A percentile compares a stretch with the other conserved stretches of the same genome.
Conservation (phyloP, 2,113 vertebrate species). For the Hydrolagus affinis region DNA sequence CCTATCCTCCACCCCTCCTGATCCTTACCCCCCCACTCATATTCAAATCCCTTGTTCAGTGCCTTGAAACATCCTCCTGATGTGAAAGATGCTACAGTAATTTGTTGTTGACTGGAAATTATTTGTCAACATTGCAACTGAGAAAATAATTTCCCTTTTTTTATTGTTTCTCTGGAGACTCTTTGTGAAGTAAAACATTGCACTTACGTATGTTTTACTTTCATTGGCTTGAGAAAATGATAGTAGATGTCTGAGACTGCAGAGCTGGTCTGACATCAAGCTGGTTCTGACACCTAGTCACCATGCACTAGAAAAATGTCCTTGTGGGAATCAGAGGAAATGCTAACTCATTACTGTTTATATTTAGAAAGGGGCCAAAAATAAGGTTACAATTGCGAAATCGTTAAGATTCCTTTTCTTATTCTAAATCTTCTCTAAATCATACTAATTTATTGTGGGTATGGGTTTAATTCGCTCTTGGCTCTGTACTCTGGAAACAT, state of each 20-base stretch:
- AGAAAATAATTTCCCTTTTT: too few relatives aligned
- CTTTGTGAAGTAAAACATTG: too few relatives aligned
- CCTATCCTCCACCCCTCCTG: too few relatives aligned
- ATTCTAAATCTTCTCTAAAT: neutral
- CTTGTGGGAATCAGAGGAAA: neutral
- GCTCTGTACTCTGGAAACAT: neutral
- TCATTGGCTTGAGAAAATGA: neutral
- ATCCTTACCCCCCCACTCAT: too few relatives aligned
- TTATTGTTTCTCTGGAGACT: too few relatives aligned
- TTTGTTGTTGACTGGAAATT: too few relatives aligned
- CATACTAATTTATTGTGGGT: neutral
- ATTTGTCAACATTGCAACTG: too few relatives aligned
- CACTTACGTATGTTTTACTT: neutral
- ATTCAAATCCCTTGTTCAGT: too few relatives aligned
- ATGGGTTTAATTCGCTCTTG: neutral
- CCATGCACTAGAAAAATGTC: neutral
- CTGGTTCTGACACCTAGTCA: too few relatives aligned
- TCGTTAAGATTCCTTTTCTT: neutral
- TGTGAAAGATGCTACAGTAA: too few relatives aligned
- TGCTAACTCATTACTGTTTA: neutral
- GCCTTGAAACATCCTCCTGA: too few relatives aligned
- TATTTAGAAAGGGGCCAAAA: neutral
- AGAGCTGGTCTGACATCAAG: neutral
- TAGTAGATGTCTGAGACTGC: neutral
- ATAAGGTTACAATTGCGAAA: neutral